phyloP scores from a whole-genome alignment of 1,140 invertebrate species.

The Eubasilissa regina region DNA sequence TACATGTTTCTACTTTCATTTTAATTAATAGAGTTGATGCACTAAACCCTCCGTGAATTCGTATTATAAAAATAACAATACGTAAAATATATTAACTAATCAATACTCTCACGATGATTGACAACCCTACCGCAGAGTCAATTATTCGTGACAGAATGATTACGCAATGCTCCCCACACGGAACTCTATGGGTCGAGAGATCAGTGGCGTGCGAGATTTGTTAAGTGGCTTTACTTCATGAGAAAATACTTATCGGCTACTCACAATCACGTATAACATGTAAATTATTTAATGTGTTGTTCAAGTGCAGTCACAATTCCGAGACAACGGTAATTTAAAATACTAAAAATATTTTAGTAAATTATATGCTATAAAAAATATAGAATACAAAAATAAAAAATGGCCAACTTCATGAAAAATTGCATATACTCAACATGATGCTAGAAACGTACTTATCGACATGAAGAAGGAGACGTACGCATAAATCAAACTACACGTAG shows the following conservation, averaged over 20 bases:
- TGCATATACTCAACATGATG: background rate
- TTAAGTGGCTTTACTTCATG: background rate
- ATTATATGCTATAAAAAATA: no score
- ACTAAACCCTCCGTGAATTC: no score
- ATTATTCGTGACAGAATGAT: conserved; percentile 3
- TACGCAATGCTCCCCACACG: conserved; percentile 5
- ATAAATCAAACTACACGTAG: no score
- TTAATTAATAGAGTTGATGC: no score
- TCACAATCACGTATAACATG: background rate
- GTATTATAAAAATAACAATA: no score
- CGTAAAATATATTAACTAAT: no score
- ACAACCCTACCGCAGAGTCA: no score
- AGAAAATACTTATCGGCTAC: conserved; percentile 12
- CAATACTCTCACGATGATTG: no score
- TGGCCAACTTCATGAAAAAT: background rate
- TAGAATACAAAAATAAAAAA: no score
- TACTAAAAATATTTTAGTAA: background rate
- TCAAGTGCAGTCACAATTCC: no score
- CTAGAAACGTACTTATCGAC: background rate
- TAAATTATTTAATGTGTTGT: background rate
- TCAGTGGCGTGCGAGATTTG: conserved; percentile 21
- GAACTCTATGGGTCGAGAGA: conserved; percentile 2
- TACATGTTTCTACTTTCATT: no score
- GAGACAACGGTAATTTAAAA: background rate
- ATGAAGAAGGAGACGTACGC: background rate